These are phyloP conservation scores for Halichoeres trimaculatus DNA, from an alignment of 2,113 vertebrate genomes.

Conservation along the genomic window DNA sequence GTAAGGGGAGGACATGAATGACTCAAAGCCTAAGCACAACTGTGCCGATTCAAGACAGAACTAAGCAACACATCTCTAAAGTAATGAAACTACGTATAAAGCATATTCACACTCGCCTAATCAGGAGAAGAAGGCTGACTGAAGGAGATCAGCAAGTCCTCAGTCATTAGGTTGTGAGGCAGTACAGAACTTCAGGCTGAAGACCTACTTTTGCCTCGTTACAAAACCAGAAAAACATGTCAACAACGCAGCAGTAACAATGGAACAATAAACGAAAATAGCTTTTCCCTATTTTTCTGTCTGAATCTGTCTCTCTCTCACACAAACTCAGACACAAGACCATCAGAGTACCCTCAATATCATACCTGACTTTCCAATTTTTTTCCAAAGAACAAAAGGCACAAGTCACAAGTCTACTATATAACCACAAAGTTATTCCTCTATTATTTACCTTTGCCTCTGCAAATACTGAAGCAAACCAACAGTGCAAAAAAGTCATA, in stretches of 20 bases:
- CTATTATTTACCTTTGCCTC: neutral
- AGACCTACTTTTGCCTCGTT: neutral
- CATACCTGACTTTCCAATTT: neutral
- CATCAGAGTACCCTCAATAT: neutral
- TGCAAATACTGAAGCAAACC: neutral
- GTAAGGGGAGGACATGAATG: conserved; percentile 3
- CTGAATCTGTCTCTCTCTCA: too few species aligned
- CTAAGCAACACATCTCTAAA: neutral
- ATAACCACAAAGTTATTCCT: neutral
- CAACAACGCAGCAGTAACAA: neutral
- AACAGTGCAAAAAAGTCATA: neutral
- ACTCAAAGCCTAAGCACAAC: too few species aligned
- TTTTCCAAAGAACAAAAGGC: neutral
- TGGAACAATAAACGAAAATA: neutral
- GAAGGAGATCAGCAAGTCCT: too few species aligned
- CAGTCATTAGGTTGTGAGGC: too few species aligned
- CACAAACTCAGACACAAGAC: neutral
- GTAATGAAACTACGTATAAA: neutral
- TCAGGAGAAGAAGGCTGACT: too few species aligned
- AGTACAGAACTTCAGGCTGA: neutral
- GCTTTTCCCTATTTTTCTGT: neutral
- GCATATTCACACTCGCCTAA: too few species aligned
- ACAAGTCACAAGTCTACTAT: neutral
- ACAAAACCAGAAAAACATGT: neutral
- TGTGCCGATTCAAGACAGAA: neutral